Percentiles rank a stretch among this genome's conserved stretches.
phyloP scores from a whole-genome alignment of 2,797 vertebrate genomes.

The Macroramphosus scolopax region DNA sequence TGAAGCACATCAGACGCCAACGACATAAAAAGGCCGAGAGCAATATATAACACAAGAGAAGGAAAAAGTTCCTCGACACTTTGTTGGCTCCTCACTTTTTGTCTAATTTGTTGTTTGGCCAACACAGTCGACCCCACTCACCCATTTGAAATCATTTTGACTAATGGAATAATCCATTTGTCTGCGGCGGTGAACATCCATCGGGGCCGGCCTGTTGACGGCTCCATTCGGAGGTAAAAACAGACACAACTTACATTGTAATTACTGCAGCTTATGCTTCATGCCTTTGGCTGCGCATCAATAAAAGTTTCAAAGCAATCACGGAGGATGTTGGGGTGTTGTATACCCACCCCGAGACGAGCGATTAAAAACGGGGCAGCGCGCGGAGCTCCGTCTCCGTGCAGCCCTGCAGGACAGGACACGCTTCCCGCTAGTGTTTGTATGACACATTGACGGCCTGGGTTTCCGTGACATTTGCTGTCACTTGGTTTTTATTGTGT shows the following conservation, averaged over 20 bases:
- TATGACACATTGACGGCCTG: conserved; percentile 20
- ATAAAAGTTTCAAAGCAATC: conserved; percentile 14
- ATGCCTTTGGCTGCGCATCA: conserved; percentile 4
- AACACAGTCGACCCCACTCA: conserved; percentile 35
- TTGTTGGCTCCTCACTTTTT: no score
- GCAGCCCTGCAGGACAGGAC: no score
- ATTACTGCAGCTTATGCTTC: conserved; percentile 17
- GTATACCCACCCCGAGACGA: no score
- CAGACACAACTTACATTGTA: conserved; percentile 16
- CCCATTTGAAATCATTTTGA: conserved; percentile 48
- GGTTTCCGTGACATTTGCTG: conserved; percentile 18
- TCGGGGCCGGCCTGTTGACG: conserved; percentile 33
- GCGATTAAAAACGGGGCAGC: no score
- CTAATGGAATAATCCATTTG: conserved; percentile 57
- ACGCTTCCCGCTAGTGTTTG: conserved; percentile 16
- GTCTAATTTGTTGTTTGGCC: conserved; percentile 42
- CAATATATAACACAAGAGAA: no score
- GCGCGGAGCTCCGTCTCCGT: no score
- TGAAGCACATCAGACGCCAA: no score
- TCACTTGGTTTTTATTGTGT: conserved; percentile 12
- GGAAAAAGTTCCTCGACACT: no score
- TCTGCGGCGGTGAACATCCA: conserved; percentile 39
- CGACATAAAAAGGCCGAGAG: no score
- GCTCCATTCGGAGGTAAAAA: conserved; percentile 33
- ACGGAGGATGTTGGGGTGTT: conserved; percentile 22